These are phyloP conservation scores for Condylostylus longicornis DNA, from an alignment of 1,140 invertebrate species.

Conservation along the genomic window DNA sequence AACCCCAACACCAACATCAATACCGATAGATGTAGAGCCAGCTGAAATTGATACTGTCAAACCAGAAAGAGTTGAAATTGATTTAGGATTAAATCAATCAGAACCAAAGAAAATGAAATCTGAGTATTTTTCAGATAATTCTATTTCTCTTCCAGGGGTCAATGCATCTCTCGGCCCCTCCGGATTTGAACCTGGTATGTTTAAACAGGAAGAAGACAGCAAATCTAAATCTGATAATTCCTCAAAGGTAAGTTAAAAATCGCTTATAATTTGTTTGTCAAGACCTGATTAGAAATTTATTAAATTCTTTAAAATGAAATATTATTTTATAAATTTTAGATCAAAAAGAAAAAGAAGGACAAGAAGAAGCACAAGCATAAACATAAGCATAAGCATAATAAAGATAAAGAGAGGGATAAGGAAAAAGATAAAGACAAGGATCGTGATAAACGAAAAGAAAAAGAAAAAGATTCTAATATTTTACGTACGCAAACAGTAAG, in stretches of 20 bases:
- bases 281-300: too few species aligned
- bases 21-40: not conserved
- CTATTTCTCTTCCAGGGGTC: constrained; percentile 52
- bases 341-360: constrained; percentile 66
- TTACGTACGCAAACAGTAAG: constrained; percentile 30
- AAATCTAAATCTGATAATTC: constrained; percentile 32
- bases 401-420: constrained; percentile 25
- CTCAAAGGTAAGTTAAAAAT: constrained; percentile 36
- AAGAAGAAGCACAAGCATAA: constrained; percentile 70
- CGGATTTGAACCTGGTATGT: constrained; percentile 68
- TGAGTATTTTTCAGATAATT: constrained; percentile 62
- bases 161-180: constrained; percentile 48
- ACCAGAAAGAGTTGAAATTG: not conserved
- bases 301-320: constrained; percentile 9
- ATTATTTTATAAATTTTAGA: constrained; percentile 34
- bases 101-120: constrained; percentile 5
- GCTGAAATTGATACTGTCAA: not conserved
- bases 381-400: constrained; percentile 59
- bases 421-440: constrained; percentile 33
- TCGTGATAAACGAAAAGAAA: constrained; percentile 32
- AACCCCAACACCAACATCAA: too few species aligned
- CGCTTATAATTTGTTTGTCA: constrained; percentile 2
- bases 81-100: not conserved
- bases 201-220: constrained; percentile 40
- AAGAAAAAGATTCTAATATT: constrained; percentile 34